Evolutionary conservation across 2,113 vertebrate species (phyloP), one percentile per base, ranked within the genome.

Genomic region (Sturnira hondurensis): DNA sequence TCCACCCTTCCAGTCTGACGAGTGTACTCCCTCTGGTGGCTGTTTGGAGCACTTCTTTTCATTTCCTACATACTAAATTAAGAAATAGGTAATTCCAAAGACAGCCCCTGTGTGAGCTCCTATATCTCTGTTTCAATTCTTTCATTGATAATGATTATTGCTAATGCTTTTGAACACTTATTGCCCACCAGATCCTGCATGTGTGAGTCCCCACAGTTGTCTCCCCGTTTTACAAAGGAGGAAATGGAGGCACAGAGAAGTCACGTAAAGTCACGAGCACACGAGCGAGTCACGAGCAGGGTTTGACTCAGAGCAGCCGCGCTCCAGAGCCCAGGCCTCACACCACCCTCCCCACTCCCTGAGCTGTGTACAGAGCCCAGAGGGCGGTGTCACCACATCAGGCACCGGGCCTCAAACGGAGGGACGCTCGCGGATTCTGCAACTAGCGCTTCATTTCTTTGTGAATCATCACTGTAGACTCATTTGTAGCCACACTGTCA

Each of bases 21-120:
- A 11, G 38, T 89, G 65, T 1, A n/a, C 96, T 76, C 98, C 96
- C 97, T 98, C 97, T 96, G n/a, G 96, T 94, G 98, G 91, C 78
- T 43, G 1, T 50, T 95, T 1, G 0, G 28, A 82, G 85, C 10
- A 86, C 5, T 36, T 45, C 58, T 73, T 90, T 70, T 33, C 31
- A 82, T 13, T 71, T 63, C 61, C 77, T 38, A 33, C 33, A 36
- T 50, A 50, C 11, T 4, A 36, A 24, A 90, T 28, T n/a, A 28
- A 7, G 2, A 45, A 87, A 77, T 12, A 4, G 13, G 8, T 45
- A 19, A 71, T 56, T 67, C 20, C 61, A 70, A 71, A 82, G 56
- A 61, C 3, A 31, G 38, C 4, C 54, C 14, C 11, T 20, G 0
- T 26, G 7, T 45, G 43, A 93, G 50, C 45, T 41, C 36, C 67